Evolutionary conservation across 2,797 vertebrate species (phyloP).

Genomic region (Rhinogobio ventralis): DNA sequence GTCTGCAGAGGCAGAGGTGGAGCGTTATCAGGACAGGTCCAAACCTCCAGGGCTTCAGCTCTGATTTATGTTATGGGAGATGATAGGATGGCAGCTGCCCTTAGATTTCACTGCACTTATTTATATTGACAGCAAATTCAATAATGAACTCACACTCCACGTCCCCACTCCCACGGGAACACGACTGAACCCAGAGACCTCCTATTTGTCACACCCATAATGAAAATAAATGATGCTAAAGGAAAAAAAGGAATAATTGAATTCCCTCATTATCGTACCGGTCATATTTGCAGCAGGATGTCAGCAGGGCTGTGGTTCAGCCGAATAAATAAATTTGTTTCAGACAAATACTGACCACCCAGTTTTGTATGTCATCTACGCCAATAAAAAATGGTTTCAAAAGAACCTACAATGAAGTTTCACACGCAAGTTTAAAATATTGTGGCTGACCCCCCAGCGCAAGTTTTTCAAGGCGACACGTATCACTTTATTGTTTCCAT

Average conservation of each 20-base stretch:
- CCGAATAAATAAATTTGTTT: not conserved
- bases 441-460: too few species aligned
- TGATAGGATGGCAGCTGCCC: slow-evolving; percentile 44
- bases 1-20: slow-evolving; percentile 36
- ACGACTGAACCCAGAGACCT: not conserved
- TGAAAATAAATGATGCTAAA: slow-evolving; percentile 17
- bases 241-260: not conserved
- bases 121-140: slow-evolving; percentile 50
- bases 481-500: too few species aligned
- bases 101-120: slow-evolving; percentile 36
- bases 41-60: slow-evolving; percentile 55
- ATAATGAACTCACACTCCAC: slow-evolving; percentile 47
- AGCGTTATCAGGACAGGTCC: slow-evolving; percentile 33
- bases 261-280: not conserved
- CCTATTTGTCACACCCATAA: not conserved
- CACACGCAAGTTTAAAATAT: too few species aligned
- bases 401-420: not conserved
- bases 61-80: slow-evolving; percentile 41
- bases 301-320: not conserved
- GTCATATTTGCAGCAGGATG: not conserved
- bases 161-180: slow-evolving; percentile 19
- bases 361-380: not conserved
- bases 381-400: not conserved
- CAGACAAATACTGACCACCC: not conserved
- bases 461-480: too few species aligned